A percentile compares a stretch with the other conserved stretches of the same genome.
Evolutionary conservation across 2,888 invertebrate species (phyloP).

Genomic region (Scaptomyza reducta): DNA sequence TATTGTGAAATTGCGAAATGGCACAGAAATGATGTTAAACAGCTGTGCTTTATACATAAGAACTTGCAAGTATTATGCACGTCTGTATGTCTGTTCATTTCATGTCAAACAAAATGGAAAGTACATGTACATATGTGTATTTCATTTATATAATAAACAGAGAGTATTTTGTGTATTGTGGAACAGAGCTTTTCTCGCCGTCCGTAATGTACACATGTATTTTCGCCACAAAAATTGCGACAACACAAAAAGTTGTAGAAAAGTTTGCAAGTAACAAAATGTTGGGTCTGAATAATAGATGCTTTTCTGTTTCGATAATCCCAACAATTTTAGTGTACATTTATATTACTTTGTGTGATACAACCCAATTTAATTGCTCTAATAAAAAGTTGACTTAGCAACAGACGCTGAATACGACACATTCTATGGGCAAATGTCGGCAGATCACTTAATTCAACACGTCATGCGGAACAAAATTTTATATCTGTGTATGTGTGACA

Average conservation of each 20-base stretch:
- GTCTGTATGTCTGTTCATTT: slow-evolving; percentile 3
- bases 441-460: slow-evolving; percentile 53
- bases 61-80: not conserved
- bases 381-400: slow-evolving; percentile 44
- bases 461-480: slow-evolving; percentile 52
- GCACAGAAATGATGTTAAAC: slow-evolving; percentile 21
- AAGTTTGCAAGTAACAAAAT: slow-evolving; percentile 12
- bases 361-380: slow-evolving; percentile 49
- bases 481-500: slow-evolving; percentile 14
- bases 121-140: slow-evolving; percentile 1
- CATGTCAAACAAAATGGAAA: slow-evolving; percentile 30
- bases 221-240: slow-evolving; percentile 6
- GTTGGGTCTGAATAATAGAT: slow-evolving; percentile 1
- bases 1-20: slow-evolving; percentile 3
- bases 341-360: slow-evolving; percentile 30
- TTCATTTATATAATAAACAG: slow-evolving; percentile 17
- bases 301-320: slow-evolving; percentile 19
- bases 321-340: slow-evolving; percentile 19
- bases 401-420: slow-evolving; percentile 33
- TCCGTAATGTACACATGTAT: not conserved
- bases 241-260: slow-evolving; percentile 12
- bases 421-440: slow-evolving; percentile 23
- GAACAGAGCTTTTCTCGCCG: slow-evolving; percentile 2
- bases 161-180: not conserved
- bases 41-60: slow-evolving; percentile 28